A percentile compares a stretch with the other conserved stretches of the same genome.
Evolutionary conservation across 1,140 invertebrate genomes (phyloP).

Genomic region (Lerema accius): DNA sequence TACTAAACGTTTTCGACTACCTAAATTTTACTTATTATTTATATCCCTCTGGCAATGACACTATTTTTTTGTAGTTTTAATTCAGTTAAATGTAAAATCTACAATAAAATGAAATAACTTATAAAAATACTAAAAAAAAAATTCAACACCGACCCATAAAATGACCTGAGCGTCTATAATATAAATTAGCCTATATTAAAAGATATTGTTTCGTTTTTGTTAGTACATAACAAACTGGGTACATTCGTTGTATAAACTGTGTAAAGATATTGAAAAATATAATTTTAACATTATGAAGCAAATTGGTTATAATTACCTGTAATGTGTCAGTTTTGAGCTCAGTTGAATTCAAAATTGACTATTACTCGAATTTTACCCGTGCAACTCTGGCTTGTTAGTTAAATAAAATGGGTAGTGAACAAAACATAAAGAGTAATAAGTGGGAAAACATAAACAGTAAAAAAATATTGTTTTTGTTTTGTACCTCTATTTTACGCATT

Average conservation of each 20-base stretch:
- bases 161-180: slow-evolving; percentile 46
- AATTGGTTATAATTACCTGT: slow-evolving; percentile 36
- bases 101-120: slow-evolving; percentile 47
- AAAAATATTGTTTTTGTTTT: too few species aligned
- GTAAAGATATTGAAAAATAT: background rate
- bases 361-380: background rate
- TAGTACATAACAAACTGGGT: background rate
- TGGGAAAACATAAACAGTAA: too few species aligned
- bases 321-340: slow-evolving; percentile 13
- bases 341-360: slow-evolving; percentile 31
- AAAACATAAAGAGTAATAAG: too few species aligned
- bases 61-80: slow-evolving; percentile 44
- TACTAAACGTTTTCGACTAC: slow-evolving; percentile 77
- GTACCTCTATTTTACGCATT: too few species aligned
- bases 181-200: background rate
- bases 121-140: slow-evolving; percentile 43
- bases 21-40: slow-evolving; percentile 69
- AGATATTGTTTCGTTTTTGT: background rate
- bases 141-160: slow-evolving; percentile 38
- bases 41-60: slow-evolving; percentile 76
- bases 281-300: background rate
- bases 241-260: background rate
- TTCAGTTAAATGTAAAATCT: slow-evolving; percentile 42
- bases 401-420: too few species aligned
- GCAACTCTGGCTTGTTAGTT: background rate